A percentile compares a stretch with the other conserved stretches of the same genome.
Conservation (phyloP, 2,113 vertebrate genomes). For the Tragelaphus buxtoni region DNA sequence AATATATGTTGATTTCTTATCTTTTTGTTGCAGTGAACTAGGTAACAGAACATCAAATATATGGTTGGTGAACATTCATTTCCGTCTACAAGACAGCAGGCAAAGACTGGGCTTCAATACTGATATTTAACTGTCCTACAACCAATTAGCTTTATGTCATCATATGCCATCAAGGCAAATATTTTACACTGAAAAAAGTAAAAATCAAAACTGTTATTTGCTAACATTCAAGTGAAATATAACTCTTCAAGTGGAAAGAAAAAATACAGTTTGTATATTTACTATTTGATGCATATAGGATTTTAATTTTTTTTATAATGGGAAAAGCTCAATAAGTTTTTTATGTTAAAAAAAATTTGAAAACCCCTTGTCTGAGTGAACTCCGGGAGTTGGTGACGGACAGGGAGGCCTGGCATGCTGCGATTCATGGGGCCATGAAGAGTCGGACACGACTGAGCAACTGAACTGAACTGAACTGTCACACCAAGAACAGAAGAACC, state of each 20-base stretch:
- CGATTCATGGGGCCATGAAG: no score
- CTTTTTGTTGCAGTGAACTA: no score
- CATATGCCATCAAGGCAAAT: constrained; percentile 78
- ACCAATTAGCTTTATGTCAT: constrained; percentile 84
- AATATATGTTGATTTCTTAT: no score
- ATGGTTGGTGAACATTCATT: constrained; percentile 86
- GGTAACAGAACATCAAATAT: no score
- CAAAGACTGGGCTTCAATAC: constrained; percentile 85
- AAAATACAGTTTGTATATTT: constrained; percentile 88
- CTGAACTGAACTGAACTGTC: no score
- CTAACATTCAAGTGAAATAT: background rate
- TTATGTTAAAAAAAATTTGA: background rate
- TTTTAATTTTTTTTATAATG: constrained; percentile 71
- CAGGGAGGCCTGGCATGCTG: no score
- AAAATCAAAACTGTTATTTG: constrained; percentile 82
- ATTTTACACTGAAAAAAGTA: constrained; percentile 76
- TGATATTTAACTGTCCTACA: constrained; percentile 87
- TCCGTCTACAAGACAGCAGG: constrained; percentile 82
- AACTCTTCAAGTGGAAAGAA: constrained; percentile 82
- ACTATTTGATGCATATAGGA: constrained; percentile 82
- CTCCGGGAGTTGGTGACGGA: no score
- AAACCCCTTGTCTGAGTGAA: background rate
- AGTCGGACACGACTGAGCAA: no score
- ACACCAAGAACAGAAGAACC: background rate
- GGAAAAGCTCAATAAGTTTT: constrained; percentile 48